Evolutionary conservation across 2,888 invertebrate genomes (phyloP).

Genomic region (Pimpla rufipes): DNA sequence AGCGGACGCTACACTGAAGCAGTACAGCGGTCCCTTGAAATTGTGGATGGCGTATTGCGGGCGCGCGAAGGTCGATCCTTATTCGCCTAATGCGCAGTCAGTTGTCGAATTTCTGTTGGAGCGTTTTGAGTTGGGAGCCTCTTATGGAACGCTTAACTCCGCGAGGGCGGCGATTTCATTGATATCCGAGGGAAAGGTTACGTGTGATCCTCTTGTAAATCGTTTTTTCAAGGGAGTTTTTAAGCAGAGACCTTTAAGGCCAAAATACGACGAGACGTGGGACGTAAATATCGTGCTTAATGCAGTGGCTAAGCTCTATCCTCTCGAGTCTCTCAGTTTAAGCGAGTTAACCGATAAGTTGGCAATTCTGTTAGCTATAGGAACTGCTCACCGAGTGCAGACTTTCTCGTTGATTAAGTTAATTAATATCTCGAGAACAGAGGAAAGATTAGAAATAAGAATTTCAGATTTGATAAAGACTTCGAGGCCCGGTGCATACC

Average conservation of each 20-base stretch:
- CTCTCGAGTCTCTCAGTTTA: conserved; percentile 2
- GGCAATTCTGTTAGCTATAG: conserved; percentile 60
- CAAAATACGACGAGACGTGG: conserved; percentile 73
- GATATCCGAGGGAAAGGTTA: no score
- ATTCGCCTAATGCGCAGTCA: no score
- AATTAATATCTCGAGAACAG: not conserved
- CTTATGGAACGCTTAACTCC: no score
- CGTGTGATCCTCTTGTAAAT: no score
- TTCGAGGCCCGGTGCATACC: conserved; percentile 26
- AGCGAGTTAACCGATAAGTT: conserved; percentile 67
- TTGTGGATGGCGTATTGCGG: no score
- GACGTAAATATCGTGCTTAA: conserved; percentile 64
- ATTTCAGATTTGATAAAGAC: conserved; percentile 21
- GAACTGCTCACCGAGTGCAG: conserved; percentile 55
- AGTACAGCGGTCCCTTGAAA: no score
- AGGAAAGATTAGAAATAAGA: not conserved
- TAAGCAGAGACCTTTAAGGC: conserved; percentile 60
- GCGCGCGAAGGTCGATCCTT: no score
- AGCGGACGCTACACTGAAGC: no score
- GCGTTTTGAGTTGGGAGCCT: no score
- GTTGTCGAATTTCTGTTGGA: no score
- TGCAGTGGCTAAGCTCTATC: not conserved
- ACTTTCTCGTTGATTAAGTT: not conserved
- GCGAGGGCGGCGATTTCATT: no score
- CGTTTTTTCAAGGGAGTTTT: conserved; percentile 70